Evolutionary conservation across 2,113 vertebrate species (phyloP).

Genomic region (Embiotoca jacksoni): DNA sequence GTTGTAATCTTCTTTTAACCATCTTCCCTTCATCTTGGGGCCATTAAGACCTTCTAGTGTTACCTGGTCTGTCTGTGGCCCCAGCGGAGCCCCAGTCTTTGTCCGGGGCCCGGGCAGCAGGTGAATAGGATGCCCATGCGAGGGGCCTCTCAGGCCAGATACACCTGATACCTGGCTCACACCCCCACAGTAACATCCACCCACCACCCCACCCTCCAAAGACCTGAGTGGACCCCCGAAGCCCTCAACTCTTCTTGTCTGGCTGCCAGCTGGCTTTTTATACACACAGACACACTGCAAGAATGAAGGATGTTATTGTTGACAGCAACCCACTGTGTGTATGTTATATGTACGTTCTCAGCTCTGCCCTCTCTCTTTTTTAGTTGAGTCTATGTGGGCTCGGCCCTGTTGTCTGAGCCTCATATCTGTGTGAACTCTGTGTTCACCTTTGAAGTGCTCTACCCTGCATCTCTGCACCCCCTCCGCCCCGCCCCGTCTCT

Average conservation of each 20-base stretch:
- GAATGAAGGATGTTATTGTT: slow-evolving; percentile 74
- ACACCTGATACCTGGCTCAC: slow-evolving; percentile 75
- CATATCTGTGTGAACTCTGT: slow-evolving; percentile 74
- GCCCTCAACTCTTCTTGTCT: slow-evolving; percentile 37
- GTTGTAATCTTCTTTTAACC: slow-evolving; percentile 68
- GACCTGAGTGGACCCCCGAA: slow-evolving; percentile 56
- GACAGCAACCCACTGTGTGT: slow-evolving; percentile 44
- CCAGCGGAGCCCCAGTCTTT: slow-evolving; percentile 60
- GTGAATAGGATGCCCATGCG: slow-evolving; percentile 73
- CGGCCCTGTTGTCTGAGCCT: slow-evolving; percentile 65
- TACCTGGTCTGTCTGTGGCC: slow-evolving; percentile 69
- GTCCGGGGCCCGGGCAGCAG: slow-evolving; percentile 59
- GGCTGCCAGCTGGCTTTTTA: slow-evolving; percentile 66
- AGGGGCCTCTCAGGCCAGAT: slow-evolving; percentile 74
- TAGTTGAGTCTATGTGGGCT: slow-evolving; percentile 56
- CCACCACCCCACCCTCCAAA: slow-evolving; percentile 29
- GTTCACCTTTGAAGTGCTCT: slow-evolving; percentile 76
- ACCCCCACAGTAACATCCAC: slow-evolving; percentile 52
- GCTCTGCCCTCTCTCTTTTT: slow-evolving; percentile 35
- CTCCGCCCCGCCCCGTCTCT: slow-evolving; percentile 36
- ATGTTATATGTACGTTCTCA: slow-evolving; percentile 57
- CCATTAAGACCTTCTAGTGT: slow-evolving; percentile 78
- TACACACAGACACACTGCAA: slow-evolving; percentile 40
- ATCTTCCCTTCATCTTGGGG: slow-evolving; percentile 70
- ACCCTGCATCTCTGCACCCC: slow-evolving; percentile 53